These are phyloP conservation scores for Drosophila truncata DNA, from an alignment of 1,140 invertebrate genomes.

Conservation along the genomic window DNA sequence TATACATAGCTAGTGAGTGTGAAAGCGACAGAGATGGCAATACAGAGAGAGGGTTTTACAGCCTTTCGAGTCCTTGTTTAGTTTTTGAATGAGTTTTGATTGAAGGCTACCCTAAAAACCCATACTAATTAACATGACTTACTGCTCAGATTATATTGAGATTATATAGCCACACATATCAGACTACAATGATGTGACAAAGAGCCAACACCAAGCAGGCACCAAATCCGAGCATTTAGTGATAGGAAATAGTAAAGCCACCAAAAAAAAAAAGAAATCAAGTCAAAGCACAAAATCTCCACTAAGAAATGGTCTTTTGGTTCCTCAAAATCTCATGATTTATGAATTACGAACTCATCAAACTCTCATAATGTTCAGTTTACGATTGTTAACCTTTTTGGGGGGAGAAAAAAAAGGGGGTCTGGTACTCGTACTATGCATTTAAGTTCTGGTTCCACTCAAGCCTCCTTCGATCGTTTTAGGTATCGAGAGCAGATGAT, in stretches of 20 bases:
- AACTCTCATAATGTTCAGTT: not conserved
- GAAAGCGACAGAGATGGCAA: constrained; percentile 21
- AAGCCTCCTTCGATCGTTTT: constrained; percentile 1
- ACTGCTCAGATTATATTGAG: constrained; percentile 38
- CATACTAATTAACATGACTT: constrained; percentile 11
- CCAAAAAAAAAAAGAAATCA: constrained; percentile 3
- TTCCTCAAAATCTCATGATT: constrained; percentile 5
- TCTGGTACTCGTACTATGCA: constrained; percentile 17
- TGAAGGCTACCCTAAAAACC: not conserved
- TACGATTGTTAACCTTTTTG: not conserved
- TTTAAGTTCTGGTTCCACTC: constrained; percentile 24
- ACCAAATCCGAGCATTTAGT: constrained; percentile 21
- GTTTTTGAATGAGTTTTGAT: no score
- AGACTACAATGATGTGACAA: constrained; percentile 20
- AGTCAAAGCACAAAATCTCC: constrained; percentile 16
- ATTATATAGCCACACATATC: constrained; percentile 36
- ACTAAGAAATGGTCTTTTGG: constrained; percentile 11
- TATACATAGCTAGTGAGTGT: constrained; percentile 15
- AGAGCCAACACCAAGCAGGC: not conserved
- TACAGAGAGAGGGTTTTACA: not conserved
- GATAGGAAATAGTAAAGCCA: constrained; percentile 9
- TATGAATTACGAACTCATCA: not conserved
- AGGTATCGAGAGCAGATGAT: constrained; percentile 16
- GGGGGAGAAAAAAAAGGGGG: no score
- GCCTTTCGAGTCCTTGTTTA: not conserved